Evolutionary conservation across 2,113 vertebrate species (phyloP).

Genomic region (Lagopus leucura): DNA sequence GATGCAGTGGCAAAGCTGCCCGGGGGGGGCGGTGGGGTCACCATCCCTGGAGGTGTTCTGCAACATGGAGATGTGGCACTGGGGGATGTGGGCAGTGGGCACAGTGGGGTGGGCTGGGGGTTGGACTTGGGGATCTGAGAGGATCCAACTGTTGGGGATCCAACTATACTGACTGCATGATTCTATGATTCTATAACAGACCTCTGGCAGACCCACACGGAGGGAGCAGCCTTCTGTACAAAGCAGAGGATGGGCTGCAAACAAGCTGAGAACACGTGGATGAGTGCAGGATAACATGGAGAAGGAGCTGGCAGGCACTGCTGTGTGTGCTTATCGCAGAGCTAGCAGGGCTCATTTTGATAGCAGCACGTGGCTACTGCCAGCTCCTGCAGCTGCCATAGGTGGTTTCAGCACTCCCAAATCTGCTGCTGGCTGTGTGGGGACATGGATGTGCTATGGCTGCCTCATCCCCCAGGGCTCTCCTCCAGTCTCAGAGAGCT

Average conservation of each 20-base stretch:
- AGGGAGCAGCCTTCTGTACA: fast-evolving
- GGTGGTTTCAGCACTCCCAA: fast-evolving
- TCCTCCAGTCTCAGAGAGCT: neutral
- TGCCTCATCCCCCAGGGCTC: neutral
- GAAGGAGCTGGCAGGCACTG: fast-evolving
- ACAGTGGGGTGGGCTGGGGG: no score
- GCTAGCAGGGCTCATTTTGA: neutral
- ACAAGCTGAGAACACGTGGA: neutral
- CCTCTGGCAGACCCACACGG: neutral
- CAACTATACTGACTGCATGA: no score
- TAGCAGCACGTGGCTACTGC: neutral
- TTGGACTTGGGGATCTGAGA: no score
- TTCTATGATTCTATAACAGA: no score
- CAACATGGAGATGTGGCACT: no score
- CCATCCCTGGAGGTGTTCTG: no score
- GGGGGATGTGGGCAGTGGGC: no score
- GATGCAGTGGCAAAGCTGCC: no score
- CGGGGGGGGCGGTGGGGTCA: no score
- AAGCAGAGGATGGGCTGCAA: fast-evolving
- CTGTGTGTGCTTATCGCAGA: neutral
- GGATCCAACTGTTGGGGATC: no score
- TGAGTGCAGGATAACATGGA: fast-evolving
- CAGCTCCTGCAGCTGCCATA: neutral
- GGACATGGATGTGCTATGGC: neutral
- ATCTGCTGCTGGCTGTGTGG: fast-evolving